Evolutionary conservation across 1,140 invertebrate species (phyloP), one percentile per base, ranked within the genome.

Genomic region (Heliconius hewitsoni): DNA sequence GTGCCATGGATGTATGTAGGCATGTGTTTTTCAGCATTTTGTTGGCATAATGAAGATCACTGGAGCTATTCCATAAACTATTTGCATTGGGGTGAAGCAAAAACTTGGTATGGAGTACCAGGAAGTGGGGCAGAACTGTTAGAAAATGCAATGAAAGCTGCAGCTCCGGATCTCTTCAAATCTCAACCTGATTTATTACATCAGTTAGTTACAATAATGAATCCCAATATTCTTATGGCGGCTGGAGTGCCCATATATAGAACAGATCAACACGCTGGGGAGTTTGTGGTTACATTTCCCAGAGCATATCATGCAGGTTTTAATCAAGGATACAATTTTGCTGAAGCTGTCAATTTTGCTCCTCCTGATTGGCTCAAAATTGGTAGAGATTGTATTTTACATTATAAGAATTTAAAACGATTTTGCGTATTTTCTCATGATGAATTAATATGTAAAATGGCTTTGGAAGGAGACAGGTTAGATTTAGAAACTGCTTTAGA

Each of bases 51-150:
- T 92, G 99, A 99, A 95, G 99, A 99, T 94, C 99, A 99, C 89
- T 99, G 99, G 99, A 99, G 98, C 88, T 99, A 99, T 94, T 99
- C 99, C 1, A 99, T 99, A 78, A 99, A 99, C 95, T 99, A 99
- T 94, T 95, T 99, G 78, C 99, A 99, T 92, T 99, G 99, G 99
- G 98, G 97, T 85, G 97, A 97, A 91, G 96, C 97, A n/a, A 97
- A 97, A 91, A 97, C 97, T 66, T 97, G 97, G 97, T 99, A 99
- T 95, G 99, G 99, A 42, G 98, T 99, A 8, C 98, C 99, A 34
- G 99, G 99, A 3, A 96, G 95, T 74, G 96, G 97, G 85, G 99
- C 99, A 27, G 98, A 99, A 92, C 94, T 97, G 66, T 98, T 99
- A 93, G 99, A 99, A 95, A 96, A 97, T 76, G 97, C 98, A 0